These are phyloP conservation scores for Anneissia japonica DNA, from an alignment of 35 echinoderm and acorn worm species.

Conservation along the genomic window DNA sequence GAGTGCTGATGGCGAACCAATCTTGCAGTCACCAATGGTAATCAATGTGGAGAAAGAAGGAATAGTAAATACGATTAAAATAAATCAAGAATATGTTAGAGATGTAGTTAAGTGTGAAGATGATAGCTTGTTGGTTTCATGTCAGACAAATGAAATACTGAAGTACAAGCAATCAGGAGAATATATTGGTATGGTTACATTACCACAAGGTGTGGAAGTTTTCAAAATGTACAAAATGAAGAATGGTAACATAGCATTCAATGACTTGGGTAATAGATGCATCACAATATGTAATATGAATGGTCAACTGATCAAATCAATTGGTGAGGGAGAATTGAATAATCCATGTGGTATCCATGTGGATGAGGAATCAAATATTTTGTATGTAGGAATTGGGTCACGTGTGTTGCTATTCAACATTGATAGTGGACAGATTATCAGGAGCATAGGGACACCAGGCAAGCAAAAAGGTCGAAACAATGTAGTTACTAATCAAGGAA, in stretches of 20 bases:
- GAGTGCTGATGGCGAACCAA: neutral
- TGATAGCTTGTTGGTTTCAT: neutral
- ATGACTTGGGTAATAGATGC: neutral
- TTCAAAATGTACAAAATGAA: neutral
- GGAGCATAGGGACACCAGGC: neutral
- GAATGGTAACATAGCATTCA: neutral
- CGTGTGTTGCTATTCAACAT: neutral
- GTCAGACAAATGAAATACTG: neutral
- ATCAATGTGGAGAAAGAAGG: neutral
- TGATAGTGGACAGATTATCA: neutral
- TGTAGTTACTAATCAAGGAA: neutral
- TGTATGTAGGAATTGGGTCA: neutral
- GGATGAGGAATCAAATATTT: neutral
- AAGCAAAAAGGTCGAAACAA: neutral
- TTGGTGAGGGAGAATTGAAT: neutral
- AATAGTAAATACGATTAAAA: neutral
- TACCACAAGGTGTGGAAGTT: neutral
- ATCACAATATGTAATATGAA: neutral
- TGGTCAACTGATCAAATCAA: neutral
- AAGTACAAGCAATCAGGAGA: neutral
- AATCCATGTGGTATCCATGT: neutral
- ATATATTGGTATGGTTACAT: neutral
- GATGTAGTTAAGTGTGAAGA: neutral
- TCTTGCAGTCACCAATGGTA: neutral
- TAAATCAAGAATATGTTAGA: neutral